A percentile compares a stretch with the other conserved stretches of the same genome.
Evolutionary conservation across 1,140 invertebrate species (phyloP).

Genomic region (silkworm (Bombyx mori)): DNA sequence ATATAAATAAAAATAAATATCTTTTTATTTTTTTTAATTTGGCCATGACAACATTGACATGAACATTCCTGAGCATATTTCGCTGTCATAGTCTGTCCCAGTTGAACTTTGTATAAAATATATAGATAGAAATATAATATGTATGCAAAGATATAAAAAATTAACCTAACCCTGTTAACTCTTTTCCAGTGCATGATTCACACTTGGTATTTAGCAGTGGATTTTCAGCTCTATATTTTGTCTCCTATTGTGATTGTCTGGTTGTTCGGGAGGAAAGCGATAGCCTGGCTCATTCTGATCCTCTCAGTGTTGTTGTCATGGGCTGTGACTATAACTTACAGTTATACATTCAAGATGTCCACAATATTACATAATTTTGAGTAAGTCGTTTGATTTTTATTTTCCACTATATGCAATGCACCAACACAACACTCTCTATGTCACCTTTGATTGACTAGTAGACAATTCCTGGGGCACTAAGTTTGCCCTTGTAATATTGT

Average conservation of each 20-base stretch:
- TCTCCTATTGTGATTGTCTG: conserved; percentile 59
- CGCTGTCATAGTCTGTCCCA: too few relatives aligned
- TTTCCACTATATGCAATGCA: too few relatives aligned
- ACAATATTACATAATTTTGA: conserved; percentile 19
- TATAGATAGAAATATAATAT: too few relatives aligned
- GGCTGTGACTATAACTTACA: conserved; percentile 16
- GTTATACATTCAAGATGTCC: conserved; percentile 24
- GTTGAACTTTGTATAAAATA: too few relatives aligned
- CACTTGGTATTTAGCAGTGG: conserved; percentile 74
- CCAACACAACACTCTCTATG: too few relatives aligned
- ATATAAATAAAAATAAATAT: too few relatives aligned
- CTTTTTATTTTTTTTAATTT: too few relatives aligned
- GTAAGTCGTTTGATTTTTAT: conserved; percentile 15
- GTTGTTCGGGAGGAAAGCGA: conserved; percentile 15
- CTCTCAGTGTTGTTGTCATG: conserved; percentile 17
- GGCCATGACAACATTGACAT: too few relatives aligned
- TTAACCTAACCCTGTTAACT: not conserved
- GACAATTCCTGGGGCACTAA: too few relatives aligned
- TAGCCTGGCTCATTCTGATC: conserved; percentile 22
- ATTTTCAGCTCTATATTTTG: conserved; percentile 79
- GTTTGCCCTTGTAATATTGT: too few relatives aligned
- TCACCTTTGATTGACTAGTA: too few relatives aligned
- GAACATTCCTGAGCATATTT: too few relatives aligned
- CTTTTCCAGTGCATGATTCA: conserved; percentile 72
- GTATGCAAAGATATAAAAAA: not conserved